Percentiles rank a stretch among this genome's conserved stretches.
These are phyloP conservation scores for Diaprepes abbreviatus DNA, from an alignment of 2,888 invertebrate genomes.

Conservation along the genomic window DNA sequence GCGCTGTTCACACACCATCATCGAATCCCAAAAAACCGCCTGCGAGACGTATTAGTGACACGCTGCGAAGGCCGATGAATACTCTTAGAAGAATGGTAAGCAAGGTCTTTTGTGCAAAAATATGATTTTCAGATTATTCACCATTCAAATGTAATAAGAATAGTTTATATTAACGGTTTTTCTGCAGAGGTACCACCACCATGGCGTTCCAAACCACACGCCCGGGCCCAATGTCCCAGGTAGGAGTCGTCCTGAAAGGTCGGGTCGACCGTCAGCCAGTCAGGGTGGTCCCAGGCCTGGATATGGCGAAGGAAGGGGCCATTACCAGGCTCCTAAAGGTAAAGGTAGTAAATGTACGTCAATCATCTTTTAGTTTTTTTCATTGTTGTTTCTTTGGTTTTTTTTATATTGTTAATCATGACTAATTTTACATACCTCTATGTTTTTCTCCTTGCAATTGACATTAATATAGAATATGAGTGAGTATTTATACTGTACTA, in stretches of 20 bases:
- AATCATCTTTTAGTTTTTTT: conserved; percentile 25
- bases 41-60: conserved; percentile 93
- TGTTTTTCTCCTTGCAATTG: too few relatives aligned
- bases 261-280: conserved; percentile 66
- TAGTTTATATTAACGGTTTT: too few relatives aligned
- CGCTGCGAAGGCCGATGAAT: conserved; percentile 90
- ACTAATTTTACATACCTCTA: too few relatives aligned
- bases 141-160: too few relatives aligned
- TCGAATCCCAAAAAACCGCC: conserved; percentile 98
- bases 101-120: too few relatives aligned
- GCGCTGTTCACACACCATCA: conserved; percentile 99
- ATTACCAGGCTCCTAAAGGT: conserved; percentile 80
- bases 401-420: too few relatives aligned
- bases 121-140: too few relatives aligned
- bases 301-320: conserved; percentile 80
- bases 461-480: too few relatives aligned
- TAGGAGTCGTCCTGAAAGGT: conserved; percentile 62
- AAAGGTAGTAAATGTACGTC: conserved; percentile 65
- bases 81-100: conserved; percentile 89
- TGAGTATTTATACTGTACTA: too few relatives aligned
- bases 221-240: conserved; percentile 60
- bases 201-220: conserved; percentile 55
- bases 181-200: conserved; percentile 66
- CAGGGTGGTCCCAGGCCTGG: conserved; percentile 74
- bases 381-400: neutral